Base-by-base conservation (phyloP, 2,113 vertebrate genomes). In the Litocranius walleri region DNA sequence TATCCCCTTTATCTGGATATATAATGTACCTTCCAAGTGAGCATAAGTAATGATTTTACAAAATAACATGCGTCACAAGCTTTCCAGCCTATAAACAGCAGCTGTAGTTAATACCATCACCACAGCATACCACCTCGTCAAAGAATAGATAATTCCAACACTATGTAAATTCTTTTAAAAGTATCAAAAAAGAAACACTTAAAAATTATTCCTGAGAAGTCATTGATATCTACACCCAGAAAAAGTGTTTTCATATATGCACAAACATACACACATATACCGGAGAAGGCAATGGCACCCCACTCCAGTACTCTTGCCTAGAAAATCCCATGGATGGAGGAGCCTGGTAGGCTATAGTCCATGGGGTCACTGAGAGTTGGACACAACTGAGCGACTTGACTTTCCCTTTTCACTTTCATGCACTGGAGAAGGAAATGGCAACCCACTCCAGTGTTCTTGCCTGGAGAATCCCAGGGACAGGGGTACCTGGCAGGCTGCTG, bases 121-220 rank as follows among this genome's bases (percentile, higher is more conserved):
- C 12, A 8, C n/a, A 45, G 21, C 23, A 36, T 33, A 21, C 54
- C 30, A 45, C 50, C 40, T 30, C 15, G 25, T 90, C 10, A 1
- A 83, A 56, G 25, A 91, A 78, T 1, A 91, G 33, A 45, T 83
- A 50, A 78, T 83, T 78, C 48, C 23, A 86, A 8, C 77, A 52
- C 59, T 94, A 88, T 71, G 91, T 80, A 89, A 94, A 74, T 17
- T 81, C 78, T 92, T 81, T 36, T 86, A 77, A 87, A 87, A 93
- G n/a, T 21, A 64, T 57, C 30, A 36, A 86, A 56, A 40, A 88
- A 3, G 43, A 78, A 67, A 84, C 67, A 5, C 45, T 90, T 93
- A 48, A 17, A 71, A 84, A 80, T 80, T 71, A 81, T 74, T 94
- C 19, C 30, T 33, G 54, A 88, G 25, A 74, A 74, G 54, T 85